Conservation (phyloP, 2,113 vertebrate genomes). For the Microcebus murinus region DNA sequence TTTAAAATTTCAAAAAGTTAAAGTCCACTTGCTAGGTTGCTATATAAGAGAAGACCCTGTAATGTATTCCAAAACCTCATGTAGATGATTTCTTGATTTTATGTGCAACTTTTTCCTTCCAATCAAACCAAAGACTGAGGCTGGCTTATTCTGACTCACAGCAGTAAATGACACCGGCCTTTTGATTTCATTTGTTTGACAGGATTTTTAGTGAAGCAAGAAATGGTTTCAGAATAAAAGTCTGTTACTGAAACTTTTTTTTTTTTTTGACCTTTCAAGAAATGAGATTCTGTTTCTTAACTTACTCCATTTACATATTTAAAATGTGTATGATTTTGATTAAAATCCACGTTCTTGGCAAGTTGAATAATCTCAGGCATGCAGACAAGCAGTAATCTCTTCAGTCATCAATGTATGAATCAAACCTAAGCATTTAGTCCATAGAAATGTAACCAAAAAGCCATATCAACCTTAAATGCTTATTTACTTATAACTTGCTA, state of each 20-base stretch:
- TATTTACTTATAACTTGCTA: too few species aligned
- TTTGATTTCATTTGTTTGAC: slow-evolving; percentile 14
- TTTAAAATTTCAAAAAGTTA: slow-evolving; percentile 63
- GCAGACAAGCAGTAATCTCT: not conserved
- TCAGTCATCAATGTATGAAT: too few species aligned
- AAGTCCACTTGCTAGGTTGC: not conserved
- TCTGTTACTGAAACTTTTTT: not conserved
- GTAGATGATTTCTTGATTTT: slow-evolving; percentile 3
- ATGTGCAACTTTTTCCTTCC: not conserved
- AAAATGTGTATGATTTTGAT: not conserved
- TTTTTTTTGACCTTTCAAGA: not conserved
- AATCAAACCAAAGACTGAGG: not conserved
- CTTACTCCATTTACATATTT: not conserved
- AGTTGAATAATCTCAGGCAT: not conserved
- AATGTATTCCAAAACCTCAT: slow-evolving; percentile 45
- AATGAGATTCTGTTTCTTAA: not conserved
- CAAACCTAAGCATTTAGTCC: too few species aligned
- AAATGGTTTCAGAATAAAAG: slow-evolving; percentile 24
- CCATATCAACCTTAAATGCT: too few species aligned
- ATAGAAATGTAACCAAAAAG: too few species aligned
- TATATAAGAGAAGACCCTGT: not conserved
- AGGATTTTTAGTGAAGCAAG: not conserved
- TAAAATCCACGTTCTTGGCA: not conserved
- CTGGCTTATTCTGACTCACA: not conserved
- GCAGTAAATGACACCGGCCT: not conserved